These are phyloP conservation scores for Cartodere bifasciata DNA, from an alignment of 2,888 invertebrate genomes.

Conservation along the genomic window DNA sequence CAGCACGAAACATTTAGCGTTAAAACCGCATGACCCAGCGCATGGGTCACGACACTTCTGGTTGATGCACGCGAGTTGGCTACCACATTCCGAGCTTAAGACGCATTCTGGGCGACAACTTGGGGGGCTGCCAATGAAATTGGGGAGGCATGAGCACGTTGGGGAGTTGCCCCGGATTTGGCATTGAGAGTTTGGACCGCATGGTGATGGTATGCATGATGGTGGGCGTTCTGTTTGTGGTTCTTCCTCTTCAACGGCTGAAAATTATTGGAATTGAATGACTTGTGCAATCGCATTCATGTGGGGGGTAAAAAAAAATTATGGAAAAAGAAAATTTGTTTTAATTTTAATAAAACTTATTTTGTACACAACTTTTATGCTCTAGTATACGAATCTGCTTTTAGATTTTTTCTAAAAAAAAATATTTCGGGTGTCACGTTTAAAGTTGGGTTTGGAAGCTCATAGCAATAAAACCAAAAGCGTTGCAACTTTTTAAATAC, in stretches of 20 bases:
- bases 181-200: slow-evolving; percentile 73
- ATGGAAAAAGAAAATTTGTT: background rate
- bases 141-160: slow-evolving; percentile 67
- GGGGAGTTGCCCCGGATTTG: slow-evolving; percentile 59
- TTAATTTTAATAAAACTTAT: too few relatives aligned
- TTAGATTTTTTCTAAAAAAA: too few relatives aligned
- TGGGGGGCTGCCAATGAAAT: slow-evolving; percentile 67
- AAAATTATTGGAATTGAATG: too few relatives aligned
- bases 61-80: slow-evolving; percentile 62
- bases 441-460: too few relatives aligned
- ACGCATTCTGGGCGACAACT: slow-evolving; percentile 71
- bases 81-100: slow-evolving; percentile 66
- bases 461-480: too few relatives aligned
- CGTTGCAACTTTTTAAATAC: too few relatives aligned
- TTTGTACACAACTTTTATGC: too few relatives aligned
- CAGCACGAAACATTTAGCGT: slow-evolving; percentile 63
- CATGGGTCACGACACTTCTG: slow-evolving; percentile 75
- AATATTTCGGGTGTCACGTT: background rate
- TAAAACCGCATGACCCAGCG: slow-evolving; percentile 68
- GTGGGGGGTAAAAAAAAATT: too few relatives aligned
- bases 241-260: slow-evolving; percentile 22
- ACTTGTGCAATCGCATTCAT: too few relatives aligned
- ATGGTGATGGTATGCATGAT: slow-evolving; percentile 70
- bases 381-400: too few relatives aligned
- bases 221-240: slow-evolving; percentile 51